Percentiles rank a stretch among this genome's conserved stretches.
phyloP scores from a whole-genome alignment of 2,113 vertebrate species.

The Petromus typicus region DNA sequence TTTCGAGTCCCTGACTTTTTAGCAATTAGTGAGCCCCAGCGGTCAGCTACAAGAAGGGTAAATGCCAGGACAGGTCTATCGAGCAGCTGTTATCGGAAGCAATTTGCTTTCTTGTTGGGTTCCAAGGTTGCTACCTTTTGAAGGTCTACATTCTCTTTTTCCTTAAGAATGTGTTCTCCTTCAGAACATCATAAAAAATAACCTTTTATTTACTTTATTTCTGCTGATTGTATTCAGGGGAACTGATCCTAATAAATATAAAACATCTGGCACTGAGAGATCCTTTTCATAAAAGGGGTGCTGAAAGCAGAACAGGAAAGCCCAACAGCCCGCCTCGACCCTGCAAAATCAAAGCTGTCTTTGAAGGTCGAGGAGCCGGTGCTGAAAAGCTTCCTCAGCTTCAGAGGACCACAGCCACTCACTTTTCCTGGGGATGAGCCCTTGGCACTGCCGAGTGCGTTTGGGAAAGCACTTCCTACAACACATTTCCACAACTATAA shows the following conservation, averaged over 20 bases:
- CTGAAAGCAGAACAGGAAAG: conserved; percentile 58
- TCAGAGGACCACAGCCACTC: not conserved
- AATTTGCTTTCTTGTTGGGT: conserved; percentile 72
- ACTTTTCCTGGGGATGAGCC: not conserved
- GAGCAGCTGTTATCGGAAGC: conserved; percentile 55
- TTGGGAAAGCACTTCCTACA: not conserved
- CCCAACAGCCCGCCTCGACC: not conserved
- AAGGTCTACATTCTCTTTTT: conserved; percentile 65
- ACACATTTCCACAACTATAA: not conserved
- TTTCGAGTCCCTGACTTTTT: conserved; percentile 47
- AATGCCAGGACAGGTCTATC: conserved; percentile 69
- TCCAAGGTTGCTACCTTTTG: conserved; percentile 61
- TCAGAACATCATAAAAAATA: conserved; percentile 35
- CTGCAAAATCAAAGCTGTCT: conserved; percentile 70
- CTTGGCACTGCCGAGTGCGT: not conserved
- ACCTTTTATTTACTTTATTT: conserved; percentile 73
- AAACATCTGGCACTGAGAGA: conserved; percentile 62
- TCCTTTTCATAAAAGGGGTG: conserved; percentile 45
- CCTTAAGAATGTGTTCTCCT: conserved; percentile 69
- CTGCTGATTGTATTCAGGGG: conserved; percentile 75
- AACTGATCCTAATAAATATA: conserved; percentile 29
- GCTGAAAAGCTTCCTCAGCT: not conserved
- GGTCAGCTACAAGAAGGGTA: conserved; percentile 68
- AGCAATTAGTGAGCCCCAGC: conserved; percentile 77
- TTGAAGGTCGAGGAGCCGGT: conserved; percentile 52